Base-by-base conservation (phyloP, 2,113 vertebrate genomes). In the Oreochromis aureus region DNA sequence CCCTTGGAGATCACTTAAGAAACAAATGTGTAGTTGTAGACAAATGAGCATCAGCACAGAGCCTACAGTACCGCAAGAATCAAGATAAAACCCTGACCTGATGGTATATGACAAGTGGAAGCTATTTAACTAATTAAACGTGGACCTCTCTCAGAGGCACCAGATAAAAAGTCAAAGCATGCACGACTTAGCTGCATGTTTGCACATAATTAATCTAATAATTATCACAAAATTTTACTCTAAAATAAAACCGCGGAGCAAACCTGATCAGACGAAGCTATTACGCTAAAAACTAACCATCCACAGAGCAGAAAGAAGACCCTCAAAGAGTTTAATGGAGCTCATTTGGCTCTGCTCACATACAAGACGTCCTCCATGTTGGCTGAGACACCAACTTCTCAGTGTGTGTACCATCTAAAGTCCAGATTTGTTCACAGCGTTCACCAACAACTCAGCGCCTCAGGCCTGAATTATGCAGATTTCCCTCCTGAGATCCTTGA, bases 251-350 rank as follows among this genome's bases (percentile, higher is more conserved):
- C 12, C 0, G 12, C 3, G 1, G 66, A 4, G 13, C 66, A 1
- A 71, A 44, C 36, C 36, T 44, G 36, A 44, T 44, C 3, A 41
- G 1, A 0, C 3, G 2, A 71, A 46, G 39, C 1, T 1, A 71
- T 24, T 16, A 44, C 13, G 15, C 12, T 71, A 44, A 46, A 27
- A 71, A 16, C 13, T 24, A 71, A 22, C 66, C 22, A 19, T n/a
- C 51, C 18, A 19, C 51, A 53, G 51, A 53, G 51, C 8, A 9
- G 7, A 71, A 71, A 46, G 13, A 6, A 24, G 39, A 44, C 39
- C 66, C n/a, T 71, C 7, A 0, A 71, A 4, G 13, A 71, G 39
- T 71, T 71, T 71, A 71, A 71, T 71, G 13, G 39, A 46, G 13
- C 66, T 71, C 66, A 16, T 71, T 10, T 71, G 39, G 66, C 66